Evolutionary conservation across 2,888 invertebrate genomes (phyloP).

Genomic region (Sphecodes monilicornis): DNA sequence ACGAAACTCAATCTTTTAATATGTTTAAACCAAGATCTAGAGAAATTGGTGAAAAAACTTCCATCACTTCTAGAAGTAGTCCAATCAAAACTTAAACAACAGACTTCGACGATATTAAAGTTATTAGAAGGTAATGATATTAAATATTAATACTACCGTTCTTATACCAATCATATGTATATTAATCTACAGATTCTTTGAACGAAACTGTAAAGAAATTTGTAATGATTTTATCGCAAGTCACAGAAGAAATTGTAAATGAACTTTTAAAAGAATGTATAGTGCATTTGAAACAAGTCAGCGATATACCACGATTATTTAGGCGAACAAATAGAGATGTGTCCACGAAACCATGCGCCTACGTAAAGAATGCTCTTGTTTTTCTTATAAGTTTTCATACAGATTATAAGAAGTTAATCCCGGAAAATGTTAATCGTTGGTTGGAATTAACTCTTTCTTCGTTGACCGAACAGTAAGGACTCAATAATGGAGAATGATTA

Average conservation of each 20-base stretch:
- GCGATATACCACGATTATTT: conserved; percentile 96
- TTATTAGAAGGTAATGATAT: conserved; percentile 75
- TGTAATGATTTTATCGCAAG: conserved; percentile 73
- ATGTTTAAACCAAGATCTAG: conserved; percentile 83
- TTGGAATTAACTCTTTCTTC: conserved; percentile 83
- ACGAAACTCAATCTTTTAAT: conserved; percentile 82
- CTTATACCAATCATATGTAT: neutral
- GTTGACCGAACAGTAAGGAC: conserved; percentile 85
- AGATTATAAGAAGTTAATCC: conserved; percentile 84
- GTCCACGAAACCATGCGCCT: conserved; percentile 92
- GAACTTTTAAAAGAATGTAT: conserved; percentile 85
- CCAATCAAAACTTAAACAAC: conserved; percentile 70
- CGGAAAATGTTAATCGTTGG: conserved; percentile 82
- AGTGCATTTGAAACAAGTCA: conserved; percentile 91
- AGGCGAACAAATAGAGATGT: conserved; percentile 95
- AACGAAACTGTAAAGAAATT: conserved; percentile 69
- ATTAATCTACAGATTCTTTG: conserved; percentile 69
- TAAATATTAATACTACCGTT: neutral
- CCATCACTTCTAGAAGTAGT: conserved; percentile 76
- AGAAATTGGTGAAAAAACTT: conserved; percentile 79
- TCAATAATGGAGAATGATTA: conserved; percentile 7
- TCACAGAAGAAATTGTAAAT: conserved; percentile 83
- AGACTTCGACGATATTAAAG: conserved; percentile 66
- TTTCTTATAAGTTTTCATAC: conserved; percentile 87
- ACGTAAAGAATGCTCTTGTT: conserved; percentile 89